Conservation (phyloP, 2,888 invertebrate genomes). For the Scaptodrosophila latifasciaeformis region DNA sequence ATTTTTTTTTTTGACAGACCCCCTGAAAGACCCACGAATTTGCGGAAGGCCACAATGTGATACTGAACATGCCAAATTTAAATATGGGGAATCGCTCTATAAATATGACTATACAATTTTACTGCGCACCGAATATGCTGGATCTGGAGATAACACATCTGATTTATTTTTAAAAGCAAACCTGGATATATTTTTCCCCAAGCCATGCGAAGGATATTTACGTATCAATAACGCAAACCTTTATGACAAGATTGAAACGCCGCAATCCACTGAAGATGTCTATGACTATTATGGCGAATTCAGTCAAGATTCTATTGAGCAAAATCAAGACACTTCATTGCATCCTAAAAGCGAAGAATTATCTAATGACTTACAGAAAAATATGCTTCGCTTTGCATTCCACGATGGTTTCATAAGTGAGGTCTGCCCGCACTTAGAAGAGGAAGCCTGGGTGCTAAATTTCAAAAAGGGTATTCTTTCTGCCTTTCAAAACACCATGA, state of each 20-base stretch:
- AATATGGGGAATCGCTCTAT: conserved; percentile 75
- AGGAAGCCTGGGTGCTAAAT: conserved; percentile 89
- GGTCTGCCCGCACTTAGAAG: conserved; percentile 85
- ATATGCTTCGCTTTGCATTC: conserved; percentile 84
- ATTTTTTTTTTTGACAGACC: no score
- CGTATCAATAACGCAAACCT: conserved; percentile 79
- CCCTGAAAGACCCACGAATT: conserved; percentile 82
- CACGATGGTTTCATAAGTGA: conserved; percentile 90
- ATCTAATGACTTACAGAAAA: conserved; percentile 77
- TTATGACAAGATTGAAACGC: conserved; percentile 75
- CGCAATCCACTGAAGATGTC: conserved; percentile 17
- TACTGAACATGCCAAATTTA: conserved; percentile 64
- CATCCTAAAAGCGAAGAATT: conserved; percentile 76
- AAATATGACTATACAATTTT: conserved; percentile 84
- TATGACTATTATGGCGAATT: conserved; percentile 63
- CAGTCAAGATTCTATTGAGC: conserved; percentile 28
- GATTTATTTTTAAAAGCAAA: conserved; percentile 80
- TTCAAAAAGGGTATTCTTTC: conserved; percentile 91
- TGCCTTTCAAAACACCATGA: conserved; percentile 91
- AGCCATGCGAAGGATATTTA: conserved; percentile 84
- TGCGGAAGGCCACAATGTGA: conserved; percentile 83
- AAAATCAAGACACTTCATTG: conserved; percentile 17
- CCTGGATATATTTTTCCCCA: conserved; percentile 80
- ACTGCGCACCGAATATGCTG: conserved; percentile 82
- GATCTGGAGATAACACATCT: conserved; percentile 84